Evolutionary conservation across 2,888 invertebrate species (phyloP), one percentile per base, ranked within the genome.

Genomic region (Apamea epomidion): DNA sequence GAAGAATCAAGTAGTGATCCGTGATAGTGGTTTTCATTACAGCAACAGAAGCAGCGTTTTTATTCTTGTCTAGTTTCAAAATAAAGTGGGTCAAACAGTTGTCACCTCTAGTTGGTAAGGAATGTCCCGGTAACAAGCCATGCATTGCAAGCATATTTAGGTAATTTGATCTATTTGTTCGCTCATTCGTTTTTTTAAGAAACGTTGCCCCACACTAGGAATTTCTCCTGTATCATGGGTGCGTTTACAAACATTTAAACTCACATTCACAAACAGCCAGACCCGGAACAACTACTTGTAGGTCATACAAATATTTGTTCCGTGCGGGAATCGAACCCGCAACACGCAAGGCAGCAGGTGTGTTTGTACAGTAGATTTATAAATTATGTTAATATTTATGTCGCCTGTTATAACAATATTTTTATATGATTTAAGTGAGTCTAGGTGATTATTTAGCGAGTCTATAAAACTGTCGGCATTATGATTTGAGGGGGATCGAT

Each of bases 371-470:
- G 51, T 51, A 51, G 69, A 51, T 70, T 70, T 32, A 51, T 51
- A 12, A 18, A 51, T 70, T 51, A 70, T 48, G 29, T 70, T 70
- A 21, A 70, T 70, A 21, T 70, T 70, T 48, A 70, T 70, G 10
- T 70, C 51, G 10, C 69, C 70, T 51, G 70, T 70, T 54, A 70
- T 12, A 21, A 70, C 51, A 54, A 70, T 70, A 54, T 54, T 70
- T 32, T 70, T 70, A 54, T 70, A 70, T 32, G 32, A 70, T 70
- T 70, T 70, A 10, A 70, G 54, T 25, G 32, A 12, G 29, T 29
- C 42, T 42, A 42, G 8, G 10, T 42, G 42, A 42, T 42, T 42
- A 42, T 42, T 42, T 42, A 42, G 42, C 70, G 32, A 70, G 32
- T 32, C 12, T 21, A 70, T 51, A 51, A 54, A 70, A 32, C 29